phyloP scores from a whole-genome alignment of 1,140 invertebrate genomes.

The Mycetomoellerius zeteki region DNA sequence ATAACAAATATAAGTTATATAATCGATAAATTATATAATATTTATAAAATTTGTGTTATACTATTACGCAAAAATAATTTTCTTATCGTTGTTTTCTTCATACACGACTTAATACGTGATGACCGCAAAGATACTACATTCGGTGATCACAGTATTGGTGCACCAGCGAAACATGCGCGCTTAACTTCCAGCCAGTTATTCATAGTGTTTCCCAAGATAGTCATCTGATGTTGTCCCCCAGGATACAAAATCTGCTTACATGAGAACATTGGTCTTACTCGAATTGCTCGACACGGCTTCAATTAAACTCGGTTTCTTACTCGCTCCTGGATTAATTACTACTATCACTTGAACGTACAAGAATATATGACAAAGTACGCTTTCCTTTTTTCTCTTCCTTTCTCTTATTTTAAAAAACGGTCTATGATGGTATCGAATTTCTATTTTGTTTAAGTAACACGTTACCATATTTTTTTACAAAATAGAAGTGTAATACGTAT shows the following conservation, averaged over 20 bases:
- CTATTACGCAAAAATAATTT: background rate
- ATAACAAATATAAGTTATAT: background rate
- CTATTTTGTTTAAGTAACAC: background rate
- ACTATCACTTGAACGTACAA: constrained; percentile 1
- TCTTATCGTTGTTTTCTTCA: constrained; percentile 10
- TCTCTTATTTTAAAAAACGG: background rate
- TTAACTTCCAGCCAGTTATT: constrained; percentile 46
- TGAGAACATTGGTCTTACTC: constrained; percentile 41
- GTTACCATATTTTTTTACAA: background rate
- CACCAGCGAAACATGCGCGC: background rate
- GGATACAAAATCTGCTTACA: constrained; percentile 57
- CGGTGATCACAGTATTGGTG: background rate
- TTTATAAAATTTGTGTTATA: constrained; percentile 3
- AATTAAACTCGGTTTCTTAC: constrained; percentile 60
- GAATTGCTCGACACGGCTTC: constrained; percentile 36
- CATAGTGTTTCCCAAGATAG: background rate
- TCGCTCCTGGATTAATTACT: constrained; percentile 31
- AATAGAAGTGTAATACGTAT: background rate
- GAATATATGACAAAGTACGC: background rate
- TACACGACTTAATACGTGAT: background rate
- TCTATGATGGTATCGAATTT: background rate
- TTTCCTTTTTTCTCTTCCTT: background rate
- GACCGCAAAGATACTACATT: background rate
- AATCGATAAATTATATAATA: background rate
- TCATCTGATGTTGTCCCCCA: constrained; percentile 18